Evolutionary conservation across 53 echinoderm and acorn worm genomes (phyloP).

Genomic region (Holothuria leucospilota): DNA sequence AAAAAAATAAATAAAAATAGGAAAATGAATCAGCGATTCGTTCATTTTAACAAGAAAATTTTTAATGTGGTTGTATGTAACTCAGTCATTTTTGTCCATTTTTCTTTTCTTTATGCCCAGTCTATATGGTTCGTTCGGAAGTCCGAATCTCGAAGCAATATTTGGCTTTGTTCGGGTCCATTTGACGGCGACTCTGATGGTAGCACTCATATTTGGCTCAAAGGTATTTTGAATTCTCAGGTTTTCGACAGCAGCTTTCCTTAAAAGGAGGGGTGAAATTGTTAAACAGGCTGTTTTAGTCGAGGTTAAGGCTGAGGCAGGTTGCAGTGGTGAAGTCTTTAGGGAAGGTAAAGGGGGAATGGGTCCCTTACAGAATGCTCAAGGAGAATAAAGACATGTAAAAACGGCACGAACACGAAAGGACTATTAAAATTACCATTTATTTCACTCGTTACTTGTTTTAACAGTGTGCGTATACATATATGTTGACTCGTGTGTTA

Average conservation of each 20-base stretch:
- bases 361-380: no score
- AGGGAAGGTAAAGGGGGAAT: no score
- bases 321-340: no score
- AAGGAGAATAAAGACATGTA: no score
- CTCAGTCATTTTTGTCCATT: background rate
- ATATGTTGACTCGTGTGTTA: no score
- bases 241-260: background rate
- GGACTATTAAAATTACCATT: no score
- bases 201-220: constrained; percentile 80
- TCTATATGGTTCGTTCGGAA: constrained; percentile 23
- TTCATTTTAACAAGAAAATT: background rate
- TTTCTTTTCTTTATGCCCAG: background rate
- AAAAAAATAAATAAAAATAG: no score
- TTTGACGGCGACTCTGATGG: constrained; percentile 82
- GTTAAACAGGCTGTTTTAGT: background rate
- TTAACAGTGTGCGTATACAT: no score
- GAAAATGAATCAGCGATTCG: background rate
- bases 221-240: constrained; percentile 64
- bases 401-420: no score
- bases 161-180: constrained; percentile 77
- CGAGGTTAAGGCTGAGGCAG: background rate
- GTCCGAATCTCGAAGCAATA: constrained; percentile 71
- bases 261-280: background rate
- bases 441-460: no score
- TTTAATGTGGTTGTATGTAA: background rate